Evolutionary conservation across 2,888 invertebrate genomes (phyloP), one percentile per base, ranked within the genome.

Genomic region (Acanthopleura granulata): DNA sequence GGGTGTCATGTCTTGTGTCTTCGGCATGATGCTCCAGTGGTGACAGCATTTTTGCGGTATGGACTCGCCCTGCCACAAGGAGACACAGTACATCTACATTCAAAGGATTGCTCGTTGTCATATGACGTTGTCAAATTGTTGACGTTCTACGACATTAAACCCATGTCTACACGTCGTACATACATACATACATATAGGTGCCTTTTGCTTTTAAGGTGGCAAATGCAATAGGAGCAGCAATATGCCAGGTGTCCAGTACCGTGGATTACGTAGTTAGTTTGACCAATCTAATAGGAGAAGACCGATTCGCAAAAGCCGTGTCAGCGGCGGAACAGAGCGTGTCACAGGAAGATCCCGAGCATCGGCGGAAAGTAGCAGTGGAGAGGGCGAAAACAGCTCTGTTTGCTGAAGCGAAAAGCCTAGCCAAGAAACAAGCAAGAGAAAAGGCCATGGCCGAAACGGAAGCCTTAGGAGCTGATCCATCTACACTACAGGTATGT

Each of bases 141-240:
- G n/a, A n/a, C n/a, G n/a, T n/a, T n/a, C n/a, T n/a, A n/a, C n/a
- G n/a, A n/a, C n/a, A n/a, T n/a, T n/a, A n/a, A n/a, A n/a, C n/a
- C n/a, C n/a, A n/a, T n/a, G n/a, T n/a, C n/a, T n/a, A n/a, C n/a
- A n/a, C n/a, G n/a, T n/a, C n/a, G n/a, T n/a, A n/a, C n/a, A n/a
- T n/a, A n/a, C n/a, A n/a, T n/a, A n/a, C n/a, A n/a, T n/a, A n/a
- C n/a, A n/a, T 40, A 9, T 40, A 40, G 3, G 40, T 40, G 9
- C 9, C 27, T 69, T 69, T 18, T 14, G 12, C n/a, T n/a, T 69
- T 69, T 29, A 25, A 86, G 70, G 88, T 89, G 22, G 89, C 89
- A 9, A 89, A 89, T 80, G 89, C 89, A 9, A 84, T 89, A 3
- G 89, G 89, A 14, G 89, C 89, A 9, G 89, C 89, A 0, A 79